A percentile compares a stretch with the other conserved stretches of the same genome.
Conservation (phyloP, 1,140 invertebrate genomes). For the Acromyrmex heyeri region DNA sequence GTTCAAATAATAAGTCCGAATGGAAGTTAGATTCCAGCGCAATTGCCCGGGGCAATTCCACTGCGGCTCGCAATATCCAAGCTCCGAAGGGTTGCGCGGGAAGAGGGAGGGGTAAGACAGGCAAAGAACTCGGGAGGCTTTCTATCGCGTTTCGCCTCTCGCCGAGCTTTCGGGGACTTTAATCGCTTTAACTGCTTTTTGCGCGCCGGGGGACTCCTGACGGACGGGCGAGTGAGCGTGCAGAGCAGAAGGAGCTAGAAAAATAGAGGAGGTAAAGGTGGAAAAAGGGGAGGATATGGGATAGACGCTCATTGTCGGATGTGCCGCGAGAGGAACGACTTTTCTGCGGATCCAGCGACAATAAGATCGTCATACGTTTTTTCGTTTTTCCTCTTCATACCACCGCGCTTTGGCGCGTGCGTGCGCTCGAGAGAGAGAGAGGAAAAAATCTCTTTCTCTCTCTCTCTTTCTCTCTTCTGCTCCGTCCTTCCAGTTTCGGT, state of each 20-base stretch:
- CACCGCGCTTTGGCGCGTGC: background rate
- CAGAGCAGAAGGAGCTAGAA: slow-evolving; percentile 64
- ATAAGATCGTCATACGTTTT: slow-evolving; percentile 73
- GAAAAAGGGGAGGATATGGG: slow-evolving; percentile 28
- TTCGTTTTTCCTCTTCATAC: slow-evolving; percentile 43
- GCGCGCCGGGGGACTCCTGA: slow-evolving; percentile 71
- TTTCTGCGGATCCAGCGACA: slow-evolving; percentile 72
- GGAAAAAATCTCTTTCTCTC: background rate
- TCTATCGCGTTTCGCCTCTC: slow-evolving; percentile 72
- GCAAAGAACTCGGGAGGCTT: slow-evolving; percentile 74
- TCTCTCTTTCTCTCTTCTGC: slow-evolving; percentile 21
- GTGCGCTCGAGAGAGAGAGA: background rate
- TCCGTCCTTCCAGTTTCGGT: slow-evolving; percentile 49
- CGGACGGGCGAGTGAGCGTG: slow-evolving; percentile 64
- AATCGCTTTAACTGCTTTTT: slow-evolving; percentile 77
- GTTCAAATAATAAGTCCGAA: slow-evolving; percentile 84
- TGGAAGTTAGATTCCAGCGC: slow-evolving; percentile 78
- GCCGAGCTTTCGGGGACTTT: slow-evolving; percentile 75
- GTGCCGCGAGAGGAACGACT: slow-evolving; percentile 66
- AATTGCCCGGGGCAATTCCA: slow-evolving; percentile 78
- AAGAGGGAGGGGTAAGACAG: slow-evolving; percentile 17
- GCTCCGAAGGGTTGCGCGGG: slow-evolving; percentile 36
- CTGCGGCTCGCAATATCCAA: slow-evolving; percentile 80
- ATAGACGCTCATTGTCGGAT: slow-evolving; percentile 69
- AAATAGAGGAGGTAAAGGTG: slow-evolving; percentile 70